phyloP scores from a whole-genome alignment of 2,113 vertebrate species.

The Microcebus lehilahytsara region DNA sequence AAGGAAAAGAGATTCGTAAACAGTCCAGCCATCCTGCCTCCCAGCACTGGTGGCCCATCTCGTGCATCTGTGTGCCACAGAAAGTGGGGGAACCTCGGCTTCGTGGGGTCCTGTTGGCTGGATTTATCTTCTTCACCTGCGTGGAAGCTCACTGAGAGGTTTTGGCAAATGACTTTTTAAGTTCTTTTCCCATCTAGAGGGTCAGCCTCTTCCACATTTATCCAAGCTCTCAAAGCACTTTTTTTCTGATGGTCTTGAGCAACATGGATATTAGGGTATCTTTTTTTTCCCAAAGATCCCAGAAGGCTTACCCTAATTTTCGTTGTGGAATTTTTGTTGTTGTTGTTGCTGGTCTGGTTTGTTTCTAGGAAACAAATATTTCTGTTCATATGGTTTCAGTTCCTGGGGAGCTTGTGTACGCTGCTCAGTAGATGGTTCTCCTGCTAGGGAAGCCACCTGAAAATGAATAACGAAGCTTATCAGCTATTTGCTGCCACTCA shows the following conservation, averaged over 20 bases:
- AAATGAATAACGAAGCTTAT: slow-evolving; percentile 17
- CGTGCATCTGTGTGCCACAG: neutral
- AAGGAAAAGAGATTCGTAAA: neutral
- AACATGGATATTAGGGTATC: neutral
- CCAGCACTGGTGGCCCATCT: slow-evolving; percentile 11
- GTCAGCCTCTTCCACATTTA: neutral
- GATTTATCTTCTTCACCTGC: neutral
- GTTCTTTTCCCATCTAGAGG: neutral
- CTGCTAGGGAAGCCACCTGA: neutral
- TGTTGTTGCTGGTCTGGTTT: neutral
- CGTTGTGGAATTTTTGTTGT: neutral
- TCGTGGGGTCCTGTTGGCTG: neutral
- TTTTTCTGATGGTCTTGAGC: neutral
- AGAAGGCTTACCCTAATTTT: neutral
- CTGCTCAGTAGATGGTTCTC: neutral
- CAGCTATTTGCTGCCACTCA: neutral
- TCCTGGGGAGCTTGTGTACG: neutral
- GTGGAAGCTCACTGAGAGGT: neutral
- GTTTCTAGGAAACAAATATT: neutral
- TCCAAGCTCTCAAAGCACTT: neutral
- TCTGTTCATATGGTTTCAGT: neutral
- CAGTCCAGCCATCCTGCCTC: no score
- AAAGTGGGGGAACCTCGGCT: neutral
- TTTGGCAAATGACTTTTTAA: neutral
- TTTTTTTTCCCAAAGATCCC: neutral